phyloP scores from a whole-genome alignment of 2,888 invertebrate species.

The Meloe dianella region DNA sequence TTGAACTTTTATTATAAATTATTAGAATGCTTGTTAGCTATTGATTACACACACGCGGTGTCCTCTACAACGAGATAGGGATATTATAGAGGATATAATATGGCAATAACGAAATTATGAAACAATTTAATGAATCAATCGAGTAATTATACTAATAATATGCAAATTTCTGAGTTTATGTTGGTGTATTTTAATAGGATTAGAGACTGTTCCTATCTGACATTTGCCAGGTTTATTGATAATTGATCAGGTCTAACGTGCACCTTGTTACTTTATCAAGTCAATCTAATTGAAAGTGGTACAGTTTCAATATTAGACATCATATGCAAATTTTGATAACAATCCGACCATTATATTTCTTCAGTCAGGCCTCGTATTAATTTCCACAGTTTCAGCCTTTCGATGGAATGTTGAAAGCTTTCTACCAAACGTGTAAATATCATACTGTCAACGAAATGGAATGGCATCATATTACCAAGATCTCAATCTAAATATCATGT shows the following conservation, averaged over 20 bases:
- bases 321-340: too few relatives aligned
- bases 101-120: background rate
- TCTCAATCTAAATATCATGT: conserved; percentile 36
- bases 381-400: conserved; percentile 23
- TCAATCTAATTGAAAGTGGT: too few relatives aligned
- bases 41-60: background rate
- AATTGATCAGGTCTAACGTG: background rate
- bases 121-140: background rate
- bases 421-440: conserved; percentile 27
- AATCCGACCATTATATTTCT: too few relatives aligned
- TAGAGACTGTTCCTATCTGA: background rate
- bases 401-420: conserved; percentile 26
- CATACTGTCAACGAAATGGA: conserved; percentile 28
- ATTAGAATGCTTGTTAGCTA: too few relatives aligned
- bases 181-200: background rate
- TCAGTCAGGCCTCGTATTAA: conserved; percentile 9
- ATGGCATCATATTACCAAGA: conserved; percentile 34
- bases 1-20: too few relatives aligned
- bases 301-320: too few relatives aligned
- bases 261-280: background rate
- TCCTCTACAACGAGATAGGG: background rate
- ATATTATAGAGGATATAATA: background rate
- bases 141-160: background rate
- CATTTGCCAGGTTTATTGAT: background rate
- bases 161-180: background rate